phyloP scores from a whole-genome alignment of 2,797 vertebrate species.

The Heteromormyrus szaboi region DNA sequence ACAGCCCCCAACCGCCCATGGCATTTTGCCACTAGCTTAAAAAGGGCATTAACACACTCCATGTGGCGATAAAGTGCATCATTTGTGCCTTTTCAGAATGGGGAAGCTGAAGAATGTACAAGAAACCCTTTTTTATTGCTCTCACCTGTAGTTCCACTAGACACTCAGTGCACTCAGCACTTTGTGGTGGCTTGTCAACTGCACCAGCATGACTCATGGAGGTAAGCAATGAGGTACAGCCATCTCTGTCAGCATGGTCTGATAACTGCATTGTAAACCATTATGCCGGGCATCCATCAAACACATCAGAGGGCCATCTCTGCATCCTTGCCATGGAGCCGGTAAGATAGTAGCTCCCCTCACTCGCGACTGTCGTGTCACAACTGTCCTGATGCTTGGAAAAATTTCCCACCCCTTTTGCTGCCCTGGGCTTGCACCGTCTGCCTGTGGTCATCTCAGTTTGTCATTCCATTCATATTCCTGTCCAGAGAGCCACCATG shows the following conservation, averaged over 20 bases:
- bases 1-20: background rate
- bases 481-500: background rate
- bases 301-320: background rate
- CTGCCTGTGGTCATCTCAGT: background rate
- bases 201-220: conserved; percentile 39
- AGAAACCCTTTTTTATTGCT: conserved; percentile 12
- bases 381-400: background rate
- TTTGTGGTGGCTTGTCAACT: background rate
- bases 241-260: conserved; percentile 8
- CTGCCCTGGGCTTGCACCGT: background rate
- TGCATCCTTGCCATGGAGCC: background rate
- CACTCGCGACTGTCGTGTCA: background rate
- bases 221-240: background rate
- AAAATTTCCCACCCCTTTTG: background rate
- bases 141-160: conserved; percentile 30
- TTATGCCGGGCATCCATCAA: background rate
- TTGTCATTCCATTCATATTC: background rate
- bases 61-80: conserved; percentile 36
- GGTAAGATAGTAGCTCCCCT: background rate
- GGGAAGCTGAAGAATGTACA: background rate
- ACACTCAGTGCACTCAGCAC: conserved; percentile 1
- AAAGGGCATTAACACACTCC: conserved; percentile 18
- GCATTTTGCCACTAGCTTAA: background rate
- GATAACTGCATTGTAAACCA: conserved; percentile 17
- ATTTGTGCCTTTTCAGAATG: conserved; percentile 49